Evolutionary conservation across 2,113 vertebrate species (phyloP).

Genomic region (Emydura subglobosa): DNA sequence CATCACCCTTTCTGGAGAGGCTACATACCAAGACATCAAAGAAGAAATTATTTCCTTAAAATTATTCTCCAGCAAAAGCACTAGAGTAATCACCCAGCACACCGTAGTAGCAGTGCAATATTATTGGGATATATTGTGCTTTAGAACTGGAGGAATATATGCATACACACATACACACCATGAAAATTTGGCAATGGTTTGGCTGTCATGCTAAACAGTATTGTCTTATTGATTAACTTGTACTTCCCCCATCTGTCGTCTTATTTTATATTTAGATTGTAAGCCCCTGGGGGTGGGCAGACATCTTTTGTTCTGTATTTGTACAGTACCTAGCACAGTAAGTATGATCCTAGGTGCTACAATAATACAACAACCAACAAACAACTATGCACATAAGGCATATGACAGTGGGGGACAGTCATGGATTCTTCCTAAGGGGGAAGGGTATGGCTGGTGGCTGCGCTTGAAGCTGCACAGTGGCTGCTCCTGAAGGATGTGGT

Average conservation of each 20-base stretch:
- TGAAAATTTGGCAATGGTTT: background rate
- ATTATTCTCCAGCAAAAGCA: background rate
- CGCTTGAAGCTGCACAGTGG: background rate
- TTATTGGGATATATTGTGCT: background rate
- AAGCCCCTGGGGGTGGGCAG: background rate
- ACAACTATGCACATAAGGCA: background rate
- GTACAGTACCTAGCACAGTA: background rate
- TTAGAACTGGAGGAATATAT: background rate
- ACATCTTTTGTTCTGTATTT: background rate
- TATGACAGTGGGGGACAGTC: background rate
- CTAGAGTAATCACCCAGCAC: background rate
- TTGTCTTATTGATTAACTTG: background rate
- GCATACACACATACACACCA: too few relatives aligned
- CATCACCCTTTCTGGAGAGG: fast-evolving
- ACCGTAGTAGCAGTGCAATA: background rate
- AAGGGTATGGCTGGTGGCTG: background rate
- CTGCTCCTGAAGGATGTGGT: background rate
- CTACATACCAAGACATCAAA: fast-evolving
- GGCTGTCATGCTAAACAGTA: background rate
- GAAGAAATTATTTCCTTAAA: background rate
- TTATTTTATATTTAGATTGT: background rate
- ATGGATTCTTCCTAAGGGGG: background rate
- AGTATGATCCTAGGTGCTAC: background rate
- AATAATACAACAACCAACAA: background rate
- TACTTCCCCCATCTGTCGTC: background rate